Evolutionary conservation across 2,113 vertebrate species (phyloP).

Genomic region (Coregonus clupeaformis): DNA sequence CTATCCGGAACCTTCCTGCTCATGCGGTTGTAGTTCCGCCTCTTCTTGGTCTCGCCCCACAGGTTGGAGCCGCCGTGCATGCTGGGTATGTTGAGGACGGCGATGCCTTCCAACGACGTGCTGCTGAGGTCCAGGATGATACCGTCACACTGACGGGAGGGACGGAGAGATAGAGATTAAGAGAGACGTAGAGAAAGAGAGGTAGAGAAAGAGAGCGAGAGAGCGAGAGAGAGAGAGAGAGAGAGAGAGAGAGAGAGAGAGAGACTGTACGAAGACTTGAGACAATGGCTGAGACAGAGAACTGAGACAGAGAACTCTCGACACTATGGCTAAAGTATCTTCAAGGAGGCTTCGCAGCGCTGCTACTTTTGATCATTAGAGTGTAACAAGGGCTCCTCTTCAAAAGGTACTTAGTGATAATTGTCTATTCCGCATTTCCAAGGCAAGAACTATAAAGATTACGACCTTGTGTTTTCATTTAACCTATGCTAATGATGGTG

Average conservation of each 20-base stretch:
- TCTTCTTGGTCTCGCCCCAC: slow-evolving; percentile 92
- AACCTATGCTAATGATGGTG: background rate
- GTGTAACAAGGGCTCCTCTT: background rate
- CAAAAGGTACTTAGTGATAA: background rate
- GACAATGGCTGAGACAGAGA: slow-evolving; percentile 1
- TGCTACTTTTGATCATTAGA: background rate
- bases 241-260: background rate
- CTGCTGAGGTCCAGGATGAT: slow-evolving; percentile 87
- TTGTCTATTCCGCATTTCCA: background rate
- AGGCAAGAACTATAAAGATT: background rate
- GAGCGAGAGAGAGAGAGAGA: background rate
- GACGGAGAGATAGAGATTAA: background rate
- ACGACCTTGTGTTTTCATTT: background rate
- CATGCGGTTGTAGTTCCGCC: slow-evolving; percentile 84
- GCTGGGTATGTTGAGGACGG: slow-evolving; percentile 95
- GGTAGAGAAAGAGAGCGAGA: background rate
- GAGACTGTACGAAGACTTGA: background rate
- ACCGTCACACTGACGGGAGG: slow-evolving; percentile 81
- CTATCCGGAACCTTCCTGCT: slow-evolving; percentile 82
- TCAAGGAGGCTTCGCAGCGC: background rate
- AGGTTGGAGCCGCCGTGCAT: slow-evolving; percentile 96
- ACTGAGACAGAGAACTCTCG: slow-evolving; percentile 7
- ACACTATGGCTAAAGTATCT: background rate
- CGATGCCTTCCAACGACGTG: slow-evolving; percentile 88
- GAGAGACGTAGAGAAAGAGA: background rate